Evolutionary conservation across 2,888 invertebrate genomes (phyloP).

Genomic region (Melanchra persicariae): DNA sequence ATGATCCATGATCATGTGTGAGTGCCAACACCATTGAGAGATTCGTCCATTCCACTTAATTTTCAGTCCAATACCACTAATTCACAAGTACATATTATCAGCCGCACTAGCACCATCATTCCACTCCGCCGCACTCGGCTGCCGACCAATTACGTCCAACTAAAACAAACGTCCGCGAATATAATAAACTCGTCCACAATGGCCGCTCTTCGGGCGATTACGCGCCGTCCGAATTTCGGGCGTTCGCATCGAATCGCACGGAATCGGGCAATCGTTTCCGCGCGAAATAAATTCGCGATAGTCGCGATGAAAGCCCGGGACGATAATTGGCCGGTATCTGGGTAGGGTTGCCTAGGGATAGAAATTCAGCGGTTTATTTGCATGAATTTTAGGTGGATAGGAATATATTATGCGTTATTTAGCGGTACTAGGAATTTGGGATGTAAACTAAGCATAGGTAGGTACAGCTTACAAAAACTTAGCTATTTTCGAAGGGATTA

Average conservation of each 20-base stretch:
- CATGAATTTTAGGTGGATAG: conserved; percentile 11
- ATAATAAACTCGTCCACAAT: conserved; percentile 53
- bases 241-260: conserved; percentile 43
- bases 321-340: conserved; percentile 57
- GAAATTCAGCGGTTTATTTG: neutral
- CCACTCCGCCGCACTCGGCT: conserved; percentile 40
- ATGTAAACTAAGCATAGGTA: neutral
- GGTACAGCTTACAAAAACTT: no score
- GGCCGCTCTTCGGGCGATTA: conserved; percentile 43
- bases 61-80: conserved; percentile 4
- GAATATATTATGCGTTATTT: neutral
- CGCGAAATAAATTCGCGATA: conserved; percentile 60
- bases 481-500: no score
- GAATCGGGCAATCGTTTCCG: conserved; percentile 49
- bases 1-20: neutral
- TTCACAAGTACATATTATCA: conserved; percentile 8
- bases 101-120: neutral
- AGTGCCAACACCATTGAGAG: neutral
- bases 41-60: conserved; percentile 1
- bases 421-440: neutral
- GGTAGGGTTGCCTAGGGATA: conserved; percentile 46
- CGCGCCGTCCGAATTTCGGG: conserved; percentile 38
- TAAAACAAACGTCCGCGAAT: conserved; percentile 49
- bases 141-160: conserved; percentile 40
- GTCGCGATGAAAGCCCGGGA: conserved; percentile 54